A percentile compares a stretch with the other conserved stretches of the same genome.
These are phyloP conservation scores for Corydoras sp. DNA, from an alignment of 2,113 vertebrate genomes.

Conservation along the genomic window DNA sequence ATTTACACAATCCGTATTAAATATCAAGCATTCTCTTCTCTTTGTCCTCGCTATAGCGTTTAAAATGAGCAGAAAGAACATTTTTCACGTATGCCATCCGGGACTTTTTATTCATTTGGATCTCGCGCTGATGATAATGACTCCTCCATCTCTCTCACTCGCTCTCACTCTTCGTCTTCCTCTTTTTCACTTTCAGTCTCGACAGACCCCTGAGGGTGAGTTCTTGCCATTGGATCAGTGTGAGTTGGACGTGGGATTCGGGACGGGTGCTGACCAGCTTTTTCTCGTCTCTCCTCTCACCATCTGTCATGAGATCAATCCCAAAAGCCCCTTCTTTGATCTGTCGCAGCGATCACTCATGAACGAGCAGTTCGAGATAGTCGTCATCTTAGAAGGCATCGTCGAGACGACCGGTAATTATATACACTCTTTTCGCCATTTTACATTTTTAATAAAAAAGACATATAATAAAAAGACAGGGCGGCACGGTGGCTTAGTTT, in stretches of 20 bases:
- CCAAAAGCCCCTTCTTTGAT: constrained; percentile 81
- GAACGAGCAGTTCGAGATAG: constrained; percentile 83
- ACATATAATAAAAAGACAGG: too few relatives aligned
- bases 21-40: too few relatives aligned
- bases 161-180: too few relatives aligned
- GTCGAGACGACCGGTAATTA: constrained; percentile 81
- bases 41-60: too few relatives aligned
- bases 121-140: neutral
- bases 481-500: too few relatives aligned
- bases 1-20: too few relatives aligned
- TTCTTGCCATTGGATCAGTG: constrained; percentile 86
- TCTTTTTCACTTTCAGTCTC: constrained; percentile 63
- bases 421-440: neutral
- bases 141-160: neutral
- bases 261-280: constrained; percentile 84
- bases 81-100: too few relatives aligned
- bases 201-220: constrained; percentile 85
- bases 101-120: too few relatives aligned
- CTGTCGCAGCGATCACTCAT: constrained; percentile 79
- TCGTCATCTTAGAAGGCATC: constrained; percentile 85
- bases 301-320: constrained; percentile 84
- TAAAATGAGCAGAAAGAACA: too few relatives aligned
- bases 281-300: constrained; percentile 86
- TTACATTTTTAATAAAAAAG: neutral
- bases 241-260: constrained; percentile 83